These are phyloP conservation scores for Dromas ardeola DNA, from an alignment of 2,113 vertebrate genomes.

Conservation along the genomic window DNA sequence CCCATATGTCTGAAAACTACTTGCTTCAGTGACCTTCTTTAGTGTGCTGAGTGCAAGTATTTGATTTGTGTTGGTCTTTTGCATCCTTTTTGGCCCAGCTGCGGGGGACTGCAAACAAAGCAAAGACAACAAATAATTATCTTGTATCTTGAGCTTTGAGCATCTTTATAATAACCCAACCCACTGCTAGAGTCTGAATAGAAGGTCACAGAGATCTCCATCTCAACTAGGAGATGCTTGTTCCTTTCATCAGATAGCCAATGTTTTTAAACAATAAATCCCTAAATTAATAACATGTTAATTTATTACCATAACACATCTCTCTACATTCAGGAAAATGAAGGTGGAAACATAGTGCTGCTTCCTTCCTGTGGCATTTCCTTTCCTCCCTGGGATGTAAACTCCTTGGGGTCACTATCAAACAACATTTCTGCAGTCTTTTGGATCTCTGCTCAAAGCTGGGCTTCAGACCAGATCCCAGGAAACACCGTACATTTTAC, in stretches of 20 bases:
- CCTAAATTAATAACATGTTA: not conserved
- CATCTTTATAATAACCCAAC: not conserved
- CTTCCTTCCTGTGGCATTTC: not conserved
- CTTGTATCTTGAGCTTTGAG: not conserved
- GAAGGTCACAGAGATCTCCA: not conserved
- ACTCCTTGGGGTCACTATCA: not conserved
- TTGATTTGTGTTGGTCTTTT: not conserved
- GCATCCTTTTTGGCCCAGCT: not conserved
- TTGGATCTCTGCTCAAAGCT: not conserved
- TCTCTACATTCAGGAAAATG: not conserved
- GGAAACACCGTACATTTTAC: not conserved
- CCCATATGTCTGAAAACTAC: not conserved
- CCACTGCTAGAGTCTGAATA: not conserved
- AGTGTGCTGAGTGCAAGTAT: not conserved
- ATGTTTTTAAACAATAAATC: not conserved
- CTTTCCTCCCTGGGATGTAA: not conserved
- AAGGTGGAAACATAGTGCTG: not conserved
- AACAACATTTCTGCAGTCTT: not conserved
- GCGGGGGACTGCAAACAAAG: not conserved
- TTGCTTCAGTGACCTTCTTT: not conserved
- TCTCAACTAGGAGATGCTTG: not conserved
- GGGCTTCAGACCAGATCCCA: not conserved
- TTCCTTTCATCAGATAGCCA: not conserved
- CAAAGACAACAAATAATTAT: not conserved
- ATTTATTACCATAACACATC: not conserved